Percentiles rank a stretch among this genome's conserved stretches.
Conservation (phyloP, 2,113 vertebrate genomes). For the Stegostoma tigrinum region DNA sequence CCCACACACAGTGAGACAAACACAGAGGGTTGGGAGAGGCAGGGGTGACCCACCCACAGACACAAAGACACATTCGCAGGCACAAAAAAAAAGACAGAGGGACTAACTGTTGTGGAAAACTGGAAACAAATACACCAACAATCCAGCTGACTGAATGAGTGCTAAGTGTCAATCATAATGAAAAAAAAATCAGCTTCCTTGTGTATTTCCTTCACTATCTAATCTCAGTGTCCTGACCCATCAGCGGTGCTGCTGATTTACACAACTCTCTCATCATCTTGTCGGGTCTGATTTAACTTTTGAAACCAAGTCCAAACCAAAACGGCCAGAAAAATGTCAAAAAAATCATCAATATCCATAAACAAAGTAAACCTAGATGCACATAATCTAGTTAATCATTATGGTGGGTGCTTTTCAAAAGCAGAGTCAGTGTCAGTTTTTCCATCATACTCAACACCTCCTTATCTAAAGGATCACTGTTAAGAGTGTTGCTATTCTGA, state of each 20-base stretch:
- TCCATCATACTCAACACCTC: constrained; percentile 7
- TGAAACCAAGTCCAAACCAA: neutral
- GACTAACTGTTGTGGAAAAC: neutral
- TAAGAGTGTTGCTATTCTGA: constrained; percentile 2
- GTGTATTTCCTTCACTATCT: neutral
- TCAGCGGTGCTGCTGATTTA: neutral
- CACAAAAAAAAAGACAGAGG: neutral
- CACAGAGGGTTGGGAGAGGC: too few species aligned
- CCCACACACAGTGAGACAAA: too few species aligned
- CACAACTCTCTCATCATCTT: neutral
- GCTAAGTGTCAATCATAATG: neutral
- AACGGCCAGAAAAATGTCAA: neutral
- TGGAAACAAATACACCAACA: neutral
- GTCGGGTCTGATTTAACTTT: neutral
- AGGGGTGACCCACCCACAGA: too few species aligned
- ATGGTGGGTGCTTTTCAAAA: neutral
- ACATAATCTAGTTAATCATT: neutral
- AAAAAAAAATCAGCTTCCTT: neutral
- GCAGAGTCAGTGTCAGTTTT: constrained; percentile 25
- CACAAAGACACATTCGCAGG: too few species aligned
- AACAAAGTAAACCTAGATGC: neutral
- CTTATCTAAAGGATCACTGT: constrained; percentile 13
- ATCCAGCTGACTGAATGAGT: neutral
- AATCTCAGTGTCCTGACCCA: neutral
- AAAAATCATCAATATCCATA: neutral